These are phyloP conservation scores for Pelobates fuscus DNA, from an alignment of 2,113 vertebrate species.

Conservation along the genomic window DNA sequence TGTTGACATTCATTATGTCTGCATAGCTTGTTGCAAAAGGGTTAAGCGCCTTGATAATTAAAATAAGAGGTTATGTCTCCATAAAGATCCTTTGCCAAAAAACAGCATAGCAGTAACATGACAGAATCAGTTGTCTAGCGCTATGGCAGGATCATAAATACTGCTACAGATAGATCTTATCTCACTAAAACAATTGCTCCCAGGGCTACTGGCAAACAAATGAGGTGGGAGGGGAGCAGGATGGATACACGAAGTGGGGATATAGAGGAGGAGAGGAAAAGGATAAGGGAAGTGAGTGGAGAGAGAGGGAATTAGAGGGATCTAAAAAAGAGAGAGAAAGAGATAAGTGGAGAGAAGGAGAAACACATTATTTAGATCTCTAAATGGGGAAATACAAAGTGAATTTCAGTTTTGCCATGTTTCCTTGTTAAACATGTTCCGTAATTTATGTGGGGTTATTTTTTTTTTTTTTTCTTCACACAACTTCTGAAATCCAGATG, in stretches of 20 bases:
- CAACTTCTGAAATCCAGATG: slow-evolving; percentile 40
- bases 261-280: neutral
- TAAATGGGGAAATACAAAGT: slow-evolving; percentile 25
- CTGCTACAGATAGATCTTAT: slow-evolving; percentile 33
- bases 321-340: neutral
- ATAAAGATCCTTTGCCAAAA: slow-evolving; percentile 32
- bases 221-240: neutral
- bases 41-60: slow-evolving; percentile 32
- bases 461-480: slow-evolving; percentile 7
- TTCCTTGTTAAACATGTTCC: slow-evolving; percentile 44
- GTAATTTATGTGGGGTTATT: slow-evolving; percentile 31
- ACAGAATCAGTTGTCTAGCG: slow-evolving; percentile 43
- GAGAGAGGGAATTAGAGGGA: neutral
- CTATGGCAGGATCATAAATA: slow-evolving; percentile 41
- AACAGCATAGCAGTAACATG: slow-evolving; percentile 38
- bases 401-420: slow-evolving; percentile 27
- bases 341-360: neutral
- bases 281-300: neutral
- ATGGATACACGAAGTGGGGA: neutral
- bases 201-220: slow-evolving; percentile 37
- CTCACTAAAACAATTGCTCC: slow-evolving; percentile 37
- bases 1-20: no score
- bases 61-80: neutral
- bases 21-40: neutral
- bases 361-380: slow-evolving; percentile 17